Evolutionary conservation across 2,113 vertebrate species (phyloP), one percentile per base, ranked within the genome.

Genomic region (Aythya baeri): DNA sequence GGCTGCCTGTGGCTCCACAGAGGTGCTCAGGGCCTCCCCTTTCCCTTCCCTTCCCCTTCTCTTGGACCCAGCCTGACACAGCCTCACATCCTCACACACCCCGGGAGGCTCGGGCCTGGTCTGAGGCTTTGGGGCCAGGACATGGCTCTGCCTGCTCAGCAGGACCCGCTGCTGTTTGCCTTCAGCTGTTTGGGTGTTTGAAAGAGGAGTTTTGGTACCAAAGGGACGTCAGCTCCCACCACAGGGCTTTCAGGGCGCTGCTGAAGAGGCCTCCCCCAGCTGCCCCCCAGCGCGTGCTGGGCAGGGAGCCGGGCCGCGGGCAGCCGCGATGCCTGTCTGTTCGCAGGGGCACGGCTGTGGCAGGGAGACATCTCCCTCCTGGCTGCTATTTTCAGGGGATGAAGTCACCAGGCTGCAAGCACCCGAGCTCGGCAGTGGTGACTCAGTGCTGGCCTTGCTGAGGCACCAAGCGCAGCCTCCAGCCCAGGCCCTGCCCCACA

Each of bases 381-480:
- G 21, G 81, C 43, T 89, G 93, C 96, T 98, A 97, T 98, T 97
- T 95, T 93, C 83, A 96, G 95, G 36, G 10, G 83, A 91, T 97
- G 94, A 98, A 96, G 96, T 97, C 97, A 98, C 52, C 6, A 4
- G 72, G 86, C 92, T 90, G 91, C 74, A 66, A 55, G 85, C 2
- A 49, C 34, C 83, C 43, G 65, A 94, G 92, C 93, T 87, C 84
- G 67, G 93, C 1, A 4, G 44, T 59, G 85, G 74, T 94, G 96
- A 95, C 65, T 95, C 95, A 95, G 87, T 63, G 93, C 18, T 0
- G 43, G 85, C 65, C 81, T 9, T 4, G 15, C 66, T 9, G 36
- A n/a, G 57, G 74, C 12, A 11, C 86, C 4, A 3, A 4, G 17
- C 4, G 3, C 31, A 13, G 89, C 36, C 75, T 68, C 16, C 10